These are phyloP conservation scores for Oncopodura yosiiana DNA, from an alignment of 1,140 invertebrate species.

Conservation along the genomic window DNA sequence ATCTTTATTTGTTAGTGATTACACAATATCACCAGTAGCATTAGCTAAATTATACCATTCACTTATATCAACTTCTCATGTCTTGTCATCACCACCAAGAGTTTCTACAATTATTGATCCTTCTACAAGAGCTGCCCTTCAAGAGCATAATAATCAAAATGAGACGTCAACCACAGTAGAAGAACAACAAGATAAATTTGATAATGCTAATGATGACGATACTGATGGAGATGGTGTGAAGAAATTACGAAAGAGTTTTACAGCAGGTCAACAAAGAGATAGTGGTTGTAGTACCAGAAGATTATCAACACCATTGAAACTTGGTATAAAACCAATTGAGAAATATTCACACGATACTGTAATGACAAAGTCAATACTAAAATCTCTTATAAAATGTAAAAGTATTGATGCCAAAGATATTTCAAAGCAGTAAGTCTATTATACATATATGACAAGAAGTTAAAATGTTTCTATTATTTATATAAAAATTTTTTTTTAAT, in stretches of 20 bases:
- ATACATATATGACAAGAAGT: neutral
- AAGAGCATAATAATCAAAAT: slow-evolving; percentile 7
- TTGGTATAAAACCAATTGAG: slow-evolving; percentile 50
- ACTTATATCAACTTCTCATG: slow-evolving; percentile 50
- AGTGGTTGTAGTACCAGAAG: too few relatives aligned
- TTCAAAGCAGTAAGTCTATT: slow-evolving; percentile 43
- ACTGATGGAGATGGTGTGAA: too few relatives aligned
- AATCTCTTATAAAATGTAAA: slow-evolving; percentile 53
- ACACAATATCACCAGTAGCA: slow-evolving; percentile 43
- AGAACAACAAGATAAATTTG: slow-evolving; percentile 2
- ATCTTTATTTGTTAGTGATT: slow-evolving; percentile 53
- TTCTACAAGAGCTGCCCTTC: neutral
- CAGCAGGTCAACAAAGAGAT: too few relatives aligned
- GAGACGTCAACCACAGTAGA: neutral
- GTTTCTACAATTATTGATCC: slow-evolving; percentile 7
- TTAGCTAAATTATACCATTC: slow-evolving; percentile 43
- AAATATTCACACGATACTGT: slow-evolving; percentile 65
- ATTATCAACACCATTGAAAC: too few relatives aligned
- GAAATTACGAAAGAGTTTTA: too few relatives aligned
- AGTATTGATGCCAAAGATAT: slow-evolving; percentile 48
- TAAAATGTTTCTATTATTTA: neutral
- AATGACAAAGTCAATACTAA: slow-evolving; percentile 58
- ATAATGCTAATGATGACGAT: slow-evolving; percentile 12
- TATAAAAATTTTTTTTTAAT: neutral
- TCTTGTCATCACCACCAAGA: slow-evolving; percentile 46